These are phyloP conservation scores for Scrobipalpa atriplicella DNA, from an alignment of 2,888 invertebrate genomes.

Conservation along the genomic window DNA sequence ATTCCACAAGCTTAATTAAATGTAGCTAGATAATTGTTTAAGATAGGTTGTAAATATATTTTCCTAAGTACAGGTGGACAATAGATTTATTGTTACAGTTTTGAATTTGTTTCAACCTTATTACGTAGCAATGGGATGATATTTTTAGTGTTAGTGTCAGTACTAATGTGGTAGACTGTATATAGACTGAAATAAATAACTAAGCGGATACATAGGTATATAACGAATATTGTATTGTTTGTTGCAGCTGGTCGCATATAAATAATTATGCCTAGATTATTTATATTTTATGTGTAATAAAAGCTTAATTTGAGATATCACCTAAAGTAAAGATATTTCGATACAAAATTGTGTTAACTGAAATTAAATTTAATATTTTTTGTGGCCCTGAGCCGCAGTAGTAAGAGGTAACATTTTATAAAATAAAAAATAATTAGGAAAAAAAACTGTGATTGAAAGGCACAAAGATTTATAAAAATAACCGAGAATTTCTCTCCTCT, in stretches of 20 bases:
- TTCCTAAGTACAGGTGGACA: background rate
- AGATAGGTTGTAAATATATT: conserved; percentile 5
- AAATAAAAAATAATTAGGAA: too few species aligned
- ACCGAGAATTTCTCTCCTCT: background rate
- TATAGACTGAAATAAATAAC: background rate
- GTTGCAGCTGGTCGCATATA: too few species aligned
- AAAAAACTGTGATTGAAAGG: too few species aligned
- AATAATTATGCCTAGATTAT: too few species aligned
- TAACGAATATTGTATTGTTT: background rate
- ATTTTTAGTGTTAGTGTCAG: background rate
- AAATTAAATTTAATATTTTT: too few species aligned
- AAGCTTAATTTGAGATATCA: too few species aligned
- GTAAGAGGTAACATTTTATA: too few species aligned
- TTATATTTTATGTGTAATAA: too few species aligned
- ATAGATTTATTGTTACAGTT: background rate
- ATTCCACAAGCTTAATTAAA: conserved; percentile 17
- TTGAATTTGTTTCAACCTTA: background rate
- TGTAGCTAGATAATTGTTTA: conserved; percentile 4
- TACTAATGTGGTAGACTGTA: background rate
- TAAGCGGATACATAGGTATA: background rate
- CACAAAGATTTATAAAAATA: background rate
- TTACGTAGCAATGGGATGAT: background rate
- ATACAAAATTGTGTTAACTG: too few species aligned
- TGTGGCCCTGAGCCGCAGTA: too few species aligned
- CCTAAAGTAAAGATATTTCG: too few species aligned